Percentiles rank a stretch among this genome's conserved stretches.
Evolutionary conservation across 2,797 vertebrate genomes (phyloP).

Genomic region (Schizopygopsis pylzovi): DNA sequence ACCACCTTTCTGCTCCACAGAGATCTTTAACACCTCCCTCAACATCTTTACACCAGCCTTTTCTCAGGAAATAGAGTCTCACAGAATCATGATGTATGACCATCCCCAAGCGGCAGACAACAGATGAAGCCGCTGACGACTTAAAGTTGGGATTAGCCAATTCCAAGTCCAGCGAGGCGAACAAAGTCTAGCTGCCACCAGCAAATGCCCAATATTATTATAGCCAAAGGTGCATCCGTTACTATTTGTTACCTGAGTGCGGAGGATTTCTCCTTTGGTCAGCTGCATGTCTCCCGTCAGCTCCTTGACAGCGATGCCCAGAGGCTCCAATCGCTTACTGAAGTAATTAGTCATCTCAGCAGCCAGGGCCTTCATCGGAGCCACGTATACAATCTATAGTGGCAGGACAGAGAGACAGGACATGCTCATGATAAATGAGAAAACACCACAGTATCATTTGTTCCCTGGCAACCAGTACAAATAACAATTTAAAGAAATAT

Average conservation of each 20-base stretch:
- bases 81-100: neutral
- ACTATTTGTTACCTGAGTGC: slow-evolving; percentile 83
- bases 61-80: neutral
- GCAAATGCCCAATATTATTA: neutral
- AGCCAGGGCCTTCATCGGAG: slow-evolving; percentile 99
- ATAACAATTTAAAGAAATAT: slow-evolving; percentile 88
- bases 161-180: neutral
- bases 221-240: slow-evolving; percentile 11
- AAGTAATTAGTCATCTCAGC: slow-evolving; percentile 99
- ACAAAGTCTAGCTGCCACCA: neutral
- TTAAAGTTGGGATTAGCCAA: slow-evolving; percentile 4
- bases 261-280: slow-evolving; percentile 95
- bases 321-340: slow-evolving; percentile 92
- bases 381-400: slow-evolving; percentile 93
- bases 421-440: slow-evolving; percentile 83
- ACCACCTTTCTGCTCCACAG: neutral
- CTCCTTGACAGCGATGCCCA: slow-evolving; percentile 93
- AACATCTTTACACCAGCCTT: neutral
- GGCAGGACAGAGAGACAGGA: slow-evolving; percentile 20
- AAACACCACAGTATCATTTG: slow-evolving; percentile 79
- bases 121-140: slow-evolving; percentile 17
- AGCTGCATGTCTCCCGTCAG: slow-evolving; percentile 99
- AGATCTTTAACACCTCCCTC: slow-evolving; percentile 6
- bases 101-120: slow-evolving; percentile 3
- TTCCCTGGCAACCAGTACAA: slow-evolving; percentile 84